Evolutionary conservation across 2,113 vertebrate species (phyloP).

Genomic region (Syngnathus floridae): DNA sequence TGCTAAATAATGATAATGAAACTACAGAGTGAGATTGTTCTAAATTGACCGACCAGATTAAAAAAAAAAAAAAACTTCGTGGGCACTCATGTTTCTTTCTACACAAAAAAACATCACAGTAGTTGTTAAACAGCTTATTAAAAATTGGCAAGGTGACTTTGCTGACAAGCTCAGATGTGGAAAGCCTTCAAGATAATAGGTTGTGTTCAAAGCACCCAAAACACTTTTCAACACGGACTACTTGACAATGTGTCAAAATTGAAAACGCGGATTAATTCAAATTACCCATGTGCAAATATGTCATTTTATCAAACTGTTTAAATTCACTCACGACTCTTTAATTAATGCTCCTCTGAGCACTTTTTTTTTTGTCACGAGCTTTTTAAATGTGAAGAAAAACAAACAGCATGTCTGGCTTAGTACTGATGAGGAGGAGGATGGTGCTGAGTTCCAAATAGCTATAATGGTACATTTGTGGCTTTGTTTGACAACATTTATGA

Average conservation of each 20-base stretch:
- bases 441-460: background rate
- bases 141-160: background rate
- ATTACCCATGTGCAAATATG: background rate
- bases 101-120: background rate
- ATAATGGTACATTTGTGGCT: constrained; percentile 1
- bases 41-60: background rate
- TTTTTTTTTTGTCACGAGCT: background rate
- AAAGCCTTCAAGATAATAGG: background rate
- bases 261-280: background rate
- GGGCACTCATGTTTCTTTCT: background rate
- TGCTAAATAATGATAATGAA: background rate
- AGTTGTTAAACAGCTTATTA: background rate
- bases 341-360: background rate
- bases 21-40: background rate
- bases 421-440: background rate
- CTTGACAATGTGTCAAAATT: background rate
- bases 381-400: background rate
- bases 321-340: background rate
- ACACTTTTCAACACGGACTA: background rate
- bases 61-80: background rate
- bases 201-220: background rate
- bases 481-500: constrained; percentile 2
- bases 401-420: background rate
- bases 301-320: background rate
- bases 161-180: background rate